Evolutionary conservation across 2,888 invertebrate genomes (phyloP).

Genomic region (Endotricha flammealis): DNA sequence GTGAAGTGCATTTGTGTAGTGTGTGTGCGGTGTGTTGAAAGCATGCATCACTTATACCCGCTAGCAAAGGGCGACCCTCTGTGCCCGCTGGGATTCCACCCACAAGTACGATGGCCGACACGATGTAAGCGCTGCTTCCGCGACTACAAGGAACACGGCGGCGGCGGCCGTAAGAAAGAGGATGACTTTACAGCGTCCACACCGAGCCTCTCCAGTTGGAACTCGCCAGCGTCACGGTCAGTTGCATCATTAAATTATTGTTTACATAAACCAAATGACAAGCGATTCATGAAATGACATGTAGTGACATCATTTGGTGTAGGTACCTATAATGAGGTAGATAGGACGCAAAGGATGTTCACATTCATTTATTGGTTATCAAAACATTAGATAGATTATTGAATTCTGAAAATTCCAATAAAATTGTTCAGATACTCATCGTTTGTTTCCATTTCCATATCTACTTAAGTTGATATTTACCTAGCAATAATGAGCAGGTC

Average conservation of each 20-base stretch:
- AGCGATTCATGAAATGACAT: too few species aligned
- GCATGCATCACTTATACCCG: conserved; percentile 86
- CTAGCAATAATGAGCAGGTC: too few species aligned
- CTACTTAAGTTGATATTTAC: too few species aligned
- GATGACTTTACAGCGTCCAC: conserved; percentile 85
- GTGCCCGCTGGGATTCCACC: conserved; percentile 95
- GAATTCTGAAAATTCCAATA: too few species aligned
- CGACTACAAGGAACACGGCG: conserved; percentile 94
- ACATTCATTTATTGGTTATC: too few species aligned
- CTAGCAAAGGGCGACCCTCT: conserved; percentile 91
- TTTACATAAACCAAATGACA: too few species aligned
- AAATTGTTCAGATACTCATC: too few species aligned
- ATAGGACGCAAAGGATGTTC: too few species aligned
- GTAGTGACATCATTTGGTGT: too few species aligned
- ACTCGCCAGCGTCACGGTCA: conserved; percentile 79
- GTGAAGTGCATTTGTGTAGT: conserved; percentile 63
- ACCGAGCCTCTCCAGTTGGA: conserved; percentile 84
- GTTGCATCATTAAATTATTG: conserved; percentile 23
- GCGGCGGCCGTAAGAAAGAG: conserved; percentile 84
- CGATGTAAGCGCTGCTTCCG: conserved; percentile 95
- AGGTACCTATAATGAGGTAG: too few species aligned
- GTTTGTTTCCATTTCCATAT: too few species aligned
- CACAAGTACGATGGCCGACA: conserved; percentile 95
- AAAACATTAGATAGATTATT: too few species aligned
- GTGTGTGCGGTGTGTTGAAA: conserved; percentile 33